Evolutionary conservation across 1,140 invertebrate genomes (phyloP), one percentile per base, ranked within the genome.

Genomic region (Brachionus asplanchnoidis): DNA sequence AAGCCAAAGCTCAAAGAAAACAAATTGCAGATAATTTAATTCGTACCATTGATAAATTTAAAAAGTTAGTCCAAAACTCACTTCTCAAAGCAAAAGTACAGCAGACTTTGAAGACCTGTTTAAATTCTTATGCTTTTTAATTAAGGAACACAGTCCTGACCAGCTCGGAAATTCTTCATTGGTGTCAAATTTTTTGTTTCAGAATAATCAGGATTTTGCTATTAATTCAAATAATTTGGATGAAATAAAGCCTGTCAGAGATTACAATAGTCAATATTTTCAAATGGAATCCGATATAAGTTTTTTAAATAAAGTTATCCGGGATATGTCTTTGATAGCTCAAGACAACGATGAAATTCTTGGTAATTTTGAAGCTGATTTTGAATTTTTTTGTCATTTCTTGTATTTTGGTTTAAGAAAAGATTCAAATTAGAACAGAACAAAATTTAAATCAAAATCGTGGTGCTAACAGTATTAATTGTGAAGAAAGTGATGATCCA

Each of bases 121-220:
- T 70, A 3, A 70, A 36, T 12, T 70, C 32, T 6, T 36, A 1
- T 36, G 14, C 4, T 28, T 70, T 70, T 46, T 20, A 3, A 68
- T 28, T 28, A 73, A 73, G 68, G 68, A 73, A 11, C 8, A 73
- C 40, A 40, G 9, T 40, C n/a, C 5, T 23, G 68, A 73, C 14
- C 68, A 42, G 17, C 68, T 12, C 5, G 17, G n/a, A 1, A 12
- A 28, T 32, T n/a, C 32, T 20, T 73, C 68, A 17, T 73, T 42
- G 32, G 68, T 73, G 7, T 73, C 68, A 12, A 73, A 73, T 73
- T 73, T 73, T 73, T 73, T 73, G 40, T 73, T 73, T 46, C 68
- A 73, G 42, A 73, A 42, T 23, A 68, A 28, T 68, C 26, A 68
- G 12, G n/a, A 68, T 68, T 42, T 42, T 42, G n/a, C 2, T 17